Base-by-base conservation (phyloP, 2,797 vertebrate species). In the Protonibea diacanthus region DNA sequence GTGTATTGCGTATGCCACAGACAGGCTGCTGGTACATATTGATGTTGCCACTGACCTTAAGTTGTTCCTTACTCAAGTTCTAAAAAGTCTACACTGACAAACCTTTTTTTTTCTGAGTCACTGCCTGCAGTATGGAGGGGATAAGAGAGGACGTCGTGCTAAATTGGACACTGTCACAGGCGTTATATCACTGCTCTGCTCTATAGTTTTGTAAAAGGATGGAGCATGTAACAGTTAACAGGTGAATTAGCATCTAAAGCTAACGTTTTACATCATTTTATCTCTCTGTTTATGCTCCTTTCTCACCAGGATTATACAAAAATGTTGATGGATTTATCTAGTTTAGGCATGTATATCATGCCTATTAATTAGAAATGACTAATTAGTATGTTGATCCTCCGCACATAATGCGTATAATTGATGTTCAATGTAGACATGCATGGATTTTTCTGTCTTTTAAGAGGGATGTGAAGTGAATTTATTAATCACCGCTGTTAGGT, bases 41-140 rank as follows among this genome's bases (percentile, higher is more conserved):
- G 87, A 92, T 91, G 88, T 72, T 83, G 77, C 85, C 78, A 57
- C 76, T 91, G 89, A 91, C 91, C 91, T 91, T 80, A 88, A 80
- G 74, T 61, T 85, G 79, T 78, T 84, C 79, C 72, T 76, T 66
- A 62, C 86, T 86, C 53, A 69, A 82, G 60, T 84, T 85, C 77
- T 86, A 84, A 62, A 85, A 88, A 85, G 66, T 82, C 59, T 25
- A 15, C 58, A 55, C 60, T 77, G 78, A 88, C 79, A 67, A 78
- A 62, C 40, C 45, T 66, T 66, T 27, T 78, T 77, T 70, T 70
- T 80, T 65, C 60, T 33, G 70, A 80, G 62, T 76, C 71, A 55
- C 42, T 73, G 75, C 49, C 74, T 75, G 73, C 64, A 71, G 66
- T 18, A 18, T 51, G 40, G 47, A 61, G 59, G 29, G 58, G 44